Conservation (phyloP, 2,888 invertebrate species). For the Tromatobia lineatoria region DNA sequence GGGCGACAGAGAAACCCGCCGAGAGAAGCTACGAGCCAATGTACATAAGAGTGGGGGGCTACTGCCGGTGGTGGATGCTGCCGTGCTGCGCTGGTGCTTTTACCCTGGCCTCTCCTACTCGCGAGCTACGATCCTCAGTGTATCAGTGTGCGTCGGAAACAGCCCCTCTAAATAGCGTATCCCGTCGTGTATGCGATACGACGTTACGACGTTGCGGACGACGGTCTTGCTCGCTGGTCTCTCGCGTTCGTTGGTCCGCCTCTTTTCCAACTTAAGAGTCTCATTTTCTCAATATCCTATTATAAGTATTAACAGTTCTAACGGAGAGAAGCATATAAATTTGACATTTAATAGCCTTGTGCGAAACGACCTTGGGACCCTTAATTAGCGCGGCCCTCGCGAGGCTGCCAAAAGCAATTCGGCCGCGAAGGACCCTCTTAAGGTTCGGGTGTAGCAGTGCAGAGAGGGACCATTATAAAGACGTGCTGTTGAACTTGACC, state of each 20-base stretch:
- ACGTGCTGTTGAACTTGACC: background rate
- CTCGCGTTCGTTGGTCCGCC: background rate
- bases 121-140: conserved; percentile 51
- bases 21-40: conserved; percentile 40
- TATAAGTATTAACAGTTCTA: background rate
- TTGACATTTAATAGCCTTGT: background rate
- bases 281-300: background rate
- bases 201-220: conserved; percentile 60
- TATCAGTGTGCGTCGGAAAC: conserved; percentile 77
- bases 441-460: conserved; percentile 6
- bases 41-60: conserved; percentile 40
- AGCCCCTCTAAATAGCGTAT: conserved; percentile 74
- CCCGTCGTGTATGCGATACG: conserved; percentile 67
- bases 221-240: conserved; percentile 39
- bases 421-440: background rate
- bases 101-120: conserved; percentile 55
- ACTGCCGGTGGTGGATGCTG: conserved; percentile 74
- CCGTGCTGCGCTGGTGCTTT: conserved; percentile 72
- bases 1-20: conserved; percentile 5
- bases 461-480: background rate
- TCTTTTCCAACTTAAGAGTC: background rate
- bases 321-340: background rate
- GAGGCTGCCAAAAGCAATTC: background rate
- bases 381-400: background rate
- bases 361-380: background rate